A percentile compares a stretch with the other conserved stretches of the same genome.
phyloP scores from a whole-genome alignment of 2,797 vertebrate genomes.

The Gastrophryne carolinensis region DNA sequence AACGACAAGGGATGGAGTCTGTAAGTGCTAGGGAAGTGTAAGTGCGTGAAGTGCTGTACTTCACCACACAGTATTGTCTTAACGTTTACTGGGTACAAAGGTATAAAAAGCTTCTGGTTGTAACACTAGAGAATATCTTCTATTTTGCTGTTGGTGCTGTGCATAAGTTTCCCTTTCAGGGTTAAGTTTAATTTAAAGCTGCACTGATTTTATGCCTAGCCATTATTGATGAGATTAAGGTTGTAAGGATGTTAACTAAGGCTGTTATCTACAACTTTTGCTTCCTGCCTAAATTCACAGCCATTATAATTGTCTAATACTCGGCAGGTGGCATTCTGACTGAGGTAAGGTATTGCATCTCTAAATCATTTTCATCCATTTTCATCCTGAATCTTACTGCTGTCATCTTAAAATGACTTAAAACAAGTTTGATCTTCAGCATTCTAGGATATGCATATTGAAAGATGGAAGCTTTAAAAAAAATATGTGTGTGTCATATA shows the following conservation, averaged over 20 bases:
- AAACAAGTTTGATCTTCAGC: constrained; percentile 9
- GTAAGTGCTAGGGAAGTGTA: too few relatives aligned
- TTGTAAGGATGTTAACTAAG: constrained; percentile 12
- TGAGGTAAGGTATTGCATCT: background rate
- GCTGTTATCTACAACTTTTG: constrained; percentile 24
- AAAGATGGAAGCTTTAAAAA: background rate
- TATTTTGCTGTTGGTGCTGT: too few relatives aligned
- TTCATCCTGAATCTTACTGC: background rate
- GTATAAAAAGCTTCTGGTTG: too few relatives aligned
- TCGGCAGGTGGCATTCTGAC: constrained; percentile 19
- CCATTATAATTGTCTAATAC: constrained; percentile 31
- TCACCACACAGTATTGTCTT: too few relatives aligned
- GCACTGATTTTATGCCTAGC: too few relatives aligned
- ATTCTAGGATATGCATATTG: background rate
- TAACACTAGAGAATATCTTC: too few relatives aligned
- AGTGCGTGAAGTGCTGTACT: too few relatives aligned
- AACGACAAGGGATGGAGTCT: too few relatives aligned
- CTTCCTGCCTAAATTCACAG: constrained; percentile 20
- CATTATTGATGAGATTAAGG: constrained; percentile 42
- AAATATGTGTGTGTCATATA: too few relatives aligned
- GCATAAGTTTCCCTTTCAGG: too few relatives aligned
- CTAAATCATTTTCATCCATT: constrained; percentile 16
- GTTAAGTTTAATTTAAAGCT: too few relatives aligned
- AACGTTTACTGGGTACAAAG: too few relatives aligned
- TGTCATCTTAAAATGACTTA: constrained; percentile 28